Evolutionary conservation across 2,797 vertebrate genomes (phyloP), one percentile per base, ranked within the genome.

Genomic region (Diplodus puntazzo): DNA sequence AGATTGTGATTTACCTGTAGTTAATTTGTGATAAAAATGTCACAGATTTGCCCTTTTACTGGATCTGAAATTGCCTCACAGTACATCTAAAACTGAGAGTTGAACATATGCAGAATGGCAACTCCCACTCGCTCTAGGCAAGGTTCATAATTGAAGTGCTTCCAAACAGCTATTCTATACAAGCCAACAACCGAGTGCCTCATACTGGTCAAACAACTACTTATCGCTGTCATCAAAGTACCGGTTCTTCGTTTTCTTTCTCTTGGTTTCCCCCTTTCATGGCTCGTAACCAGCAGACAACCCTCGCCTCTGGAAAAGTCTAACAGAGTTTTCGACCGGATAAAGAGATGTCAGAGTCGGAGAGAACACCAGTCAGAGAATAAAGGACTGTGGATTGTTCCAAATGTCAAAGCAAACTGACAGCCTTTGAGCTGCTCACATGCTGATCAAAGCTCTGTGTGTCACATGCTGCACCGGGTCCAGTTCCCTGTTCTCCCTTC

Each of bases 351-450:
- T 79, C 57, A 30, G 57, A 18, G 43, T 43, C 62, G 42, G 39
- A 55, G 23, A 45, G 48, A 53, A 57, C 52, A 25, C 5, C 62
- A 50, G 79, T 64, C 55, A 69, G 68, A 84, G 77, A 77, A 68
- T 48, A 54, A 50, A 68, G 34, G 69, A 48, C 43, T 58, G 17
- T 18, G 8, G 52, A 76, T 80, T 68, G 79, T 70, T 77, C 50
- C 30, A 62, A 52, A 74, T 42, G 77, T 83, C 78, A 77, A 74
- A 83, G 59, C 78, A 66, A 65, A 58, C 68, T 27, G 67, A 60
- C 39, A 7, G 34, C 18, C 25, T 69, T 34, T 20, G 20, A 79
- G 67, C 48, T 4, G 16, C 49, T 68, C 52, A 4, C 55, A 17
- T 39, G 52, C 48, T 50, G 73, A 82, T 84, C 77, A 78, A 81